These are phyloP conservation scores for Bruchidius siliquastri DNA, from an alignment of 2,888 invertebrate species.

Conservation along the genomic window DNA sequence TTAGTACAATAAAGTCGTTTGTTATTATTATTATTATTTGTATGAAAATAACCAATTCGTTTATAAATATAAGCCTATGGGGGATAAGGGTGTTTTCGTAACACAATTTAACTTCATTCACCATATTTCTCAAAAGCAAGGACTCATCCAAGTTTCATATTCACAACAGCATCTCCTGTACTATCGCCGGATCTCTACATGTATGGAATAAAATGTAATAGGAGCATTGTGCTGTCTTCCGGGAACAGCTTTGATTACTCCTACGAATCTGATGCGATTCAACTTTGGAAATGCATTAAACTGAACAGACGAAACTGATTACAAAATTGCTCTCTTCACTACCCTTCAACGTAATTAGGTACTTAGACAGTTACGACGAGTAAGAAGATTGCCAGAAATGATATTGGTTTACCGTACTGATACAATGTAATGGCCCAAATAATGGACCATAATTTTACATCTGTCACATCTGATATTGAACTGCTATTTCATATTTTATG, in stretches of 20 bases:
- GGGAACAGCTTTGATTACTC: background rate
- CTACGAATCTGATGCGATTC: background rate
- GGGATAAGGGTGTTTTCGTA: too few relatives aligned
- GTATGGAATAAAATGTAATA: background rate
- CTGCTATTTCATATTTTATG: too few relatives aligned
- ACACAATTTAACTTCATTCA: too few relatives aligned
- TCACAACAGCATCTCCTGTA: background rate
- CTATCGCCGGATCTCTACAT: background rate
- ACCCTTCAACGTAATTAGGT: background rate
- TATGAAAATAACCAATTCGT: too few relatives aligned
- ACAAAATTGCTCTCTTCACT: background rate
- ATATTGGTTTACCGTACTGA: background rate
- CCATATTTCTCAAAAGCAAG: too few relatives aligned
- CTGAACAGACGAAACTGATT: background rate
- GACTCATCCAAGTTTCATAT: background rate
- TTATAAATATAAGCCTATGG: too few relatives aligned
- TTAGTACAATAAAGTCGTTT: too few relatives aligned
- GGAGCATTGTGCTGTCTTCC: background rate
- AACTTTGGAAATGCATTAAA: background rate
- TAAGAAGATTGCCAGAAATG: background rate
- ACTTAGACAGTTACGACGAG: background rate
- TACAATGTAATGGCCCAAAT: background rate
- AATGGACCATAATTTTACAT: too few relatives aligned
- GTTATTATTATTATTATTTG: too few relatives aligned
- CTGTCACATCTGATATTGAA: too few relatives aligned